These are phyloP conservation scores for Toxonevra muliebris DNA, from an alignment of 2,888 invertebrate genomes.

Conservation along the genomic window DNA sequence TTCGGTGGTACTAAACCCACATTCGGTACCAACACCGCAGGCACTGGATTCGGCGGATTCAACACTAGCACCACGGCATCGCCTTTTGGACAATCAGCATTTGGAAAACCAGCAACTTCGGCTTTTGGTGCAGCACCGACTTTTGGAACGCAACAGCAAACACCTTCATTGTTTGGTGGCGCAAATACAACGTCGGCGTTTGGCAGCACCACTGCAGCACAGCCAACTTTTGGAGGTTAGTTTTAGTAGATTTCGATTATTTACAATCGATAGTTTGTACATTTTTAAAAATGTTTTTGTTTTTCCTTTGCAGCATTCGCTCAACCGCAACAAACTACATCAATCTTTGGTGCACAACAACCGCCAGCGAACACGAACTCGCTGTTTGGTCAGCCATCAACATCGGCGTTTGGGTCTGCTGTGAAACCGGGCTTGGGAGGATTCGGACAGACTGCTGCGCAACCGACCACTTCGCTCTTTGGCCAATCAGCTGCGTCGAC, in stretches of 20 bases:
- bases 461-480: constrained; percentile 66
- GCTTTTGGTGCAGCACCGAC: constrained; percentile 76
- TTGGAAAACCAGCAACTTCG: constrained; percentile 70
- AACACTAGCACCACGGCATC: constrained; percentile 58
- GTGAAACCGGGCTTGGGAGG: constrained; percentile 64
- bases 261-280: not conserved
- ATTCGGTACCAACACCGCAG: constrained; percentile 64
- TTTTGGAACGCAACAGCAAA: constrained; percentile 70
- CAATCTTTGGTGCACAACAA: constrained; percentile 70
- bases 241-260: constrained; percentile 8
- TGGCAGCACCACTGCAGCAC: constrained; percentile 69
- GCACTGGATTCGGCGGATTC: constrained; percentile 59
- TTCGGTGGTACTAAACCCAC: constrained; percentile 64
- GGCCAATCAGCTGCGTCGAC: constrained; percentile 66
- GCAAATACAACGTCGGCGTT: constrained; percentile 72
- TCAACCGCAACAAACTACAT: constrained; percentile 67
- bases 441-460: constrained; percentile 61
- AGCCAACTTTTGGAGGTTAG: constrained; percentile 62
- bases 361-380: constrained; percentile 66
- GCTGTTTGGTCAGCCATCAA: constrained; percentile 73
- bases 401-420: constrained; percentile 71
- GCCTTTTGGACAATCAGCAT: constrained; percentile 67
- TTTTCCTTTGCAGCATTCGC: constrained; percentile 48
- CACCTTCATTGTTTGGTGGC: constrained; percentile 71
- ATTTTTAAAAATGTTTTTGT: constrained; percentile 5